These are phyloP conservation scores for Octonoba sinensis DNA, from an alignment of 2,888 invertebrate genomes.

Conservation along the genomic window DNA sequence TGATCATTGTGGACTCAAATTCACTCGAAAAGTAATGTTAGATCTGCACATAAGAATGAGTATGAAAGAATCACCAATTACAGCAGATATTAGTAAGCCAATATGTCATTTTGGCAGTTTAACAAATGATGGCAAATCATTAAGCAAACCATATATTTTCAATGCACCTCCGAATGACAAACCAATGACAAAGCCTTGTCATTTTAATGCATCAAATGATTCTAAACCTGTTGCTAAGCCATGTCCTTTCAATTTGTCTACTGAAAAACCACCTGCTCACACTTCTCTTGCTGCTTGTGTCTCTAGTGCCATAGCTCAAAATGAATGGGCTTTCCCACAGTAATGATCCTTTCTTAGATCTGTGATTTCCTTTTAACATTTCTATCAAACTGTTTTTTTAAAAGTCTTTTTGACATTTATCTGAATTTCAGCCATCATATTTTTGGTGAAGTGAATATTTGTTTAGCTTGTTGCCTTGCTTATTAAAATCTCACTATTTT, in stretches of 20 bases:
- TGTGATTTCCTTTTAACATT: constrained; percentile 17
- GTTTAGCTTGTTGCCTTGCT: too few species aligned
- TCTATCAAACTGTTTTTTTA: too few species aligned
- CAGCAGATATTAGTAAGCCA: constrained; percentile 37
- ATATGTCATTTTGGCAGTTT: constrained; percentile 45
- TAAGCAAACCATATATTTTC: constrained; percentile 30
- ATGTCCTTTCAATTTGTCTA: constrained; percentile 52
- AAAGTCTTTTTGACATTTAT: too few species aligned
- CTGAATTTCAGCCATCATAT: too few species aligned
- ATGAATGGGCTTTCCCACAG: constrained; percentile 61
- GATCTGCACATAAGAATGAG: constrained; percentile 58
- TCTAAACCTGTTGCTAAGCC: constrained; percentile 57
- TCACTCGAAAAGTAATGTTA: constrained; percentile 57
- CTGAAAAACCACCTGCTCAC: constrained; percentile 51
- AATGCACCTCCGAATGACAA: constrained; percentile 48
- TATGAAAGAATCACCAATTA: constrained; percentile 32
- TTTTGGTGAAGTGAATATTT: too few species aligned
- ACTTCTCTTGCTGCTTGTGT: constrained; percentile 59
- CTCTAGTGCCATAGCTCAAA: constrained; percentile 61
- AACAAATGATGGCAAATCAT: constrained; percentile 21
- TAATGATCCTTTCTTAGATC: constrained; percentile 19
- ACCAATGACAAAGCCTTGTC: constrained; percentile 40
- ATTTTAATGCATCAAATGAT: constrained; percentile 23
- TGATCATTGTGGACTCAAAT: constrained; percentile 55
- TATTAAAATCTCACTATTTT: too few species aligned